Base-by-base conservation (phyloP, 1,140 invertebrate species). In the Drosophila bocki region DNA sequence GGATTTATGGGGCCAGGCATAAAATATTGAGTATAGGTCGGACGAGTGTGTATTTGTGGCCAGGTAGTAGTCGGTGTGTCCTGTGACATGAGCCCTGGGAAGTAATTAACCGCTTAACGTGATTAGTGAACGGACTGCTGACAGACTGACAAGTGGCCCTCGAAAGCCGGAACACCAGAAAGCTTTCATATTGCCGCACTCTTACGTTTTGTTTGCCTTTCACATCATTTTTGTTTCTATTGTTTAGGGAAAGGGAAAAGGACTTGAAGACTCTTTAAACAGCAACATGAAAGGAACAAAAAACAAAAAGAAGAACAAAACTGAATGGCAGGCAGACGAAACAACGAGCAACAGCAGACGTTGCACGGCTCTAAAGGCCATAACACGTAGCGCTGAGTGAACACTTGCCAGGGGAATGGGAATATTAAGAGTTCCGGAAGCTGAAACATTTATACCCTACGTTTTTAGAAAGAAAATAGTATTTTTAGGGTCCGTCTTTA, bases 91-190 rank as follows among this genome's bases (percentile, higher is more conserved):
- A 62, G 72, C 41, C 44, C 54, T 63, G 59, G 58, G 56, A 63
- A 62, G 63, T 80, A 87, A 88, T 88, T 88, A 87, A 88, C 76
- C 80, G 80, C 77, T 80, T 78, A 88, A 88, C 67, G 71, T 84
- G 80, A 84, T 88, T 74, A 80, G 65, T 63, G 50, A 62, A 19
- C 35, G 12, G 26, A 22, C 12, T 33, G 45, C 42, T 15, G 48
- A 74, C 69, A 41, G 74, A 26, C 51, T 26, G 45, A 51, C 62
- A 53, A 70, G 54, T 71, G 37, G 47, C 47, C 50, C 60, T 67
- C 45, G 33, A 58, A 50, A 56, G 44, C 11, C 58, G 41, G 54
- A 79, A 63, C 67, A 71, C 41, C 60, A 62, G 48, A 80, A 72
- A 60, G 68, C 50, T 59, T 62, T 67, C 83, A 67, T 75, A 80